phyloP scores from a whole-genome alignment of 2,888 invertebrate genomes.

The Lithophane socia region DNA sequence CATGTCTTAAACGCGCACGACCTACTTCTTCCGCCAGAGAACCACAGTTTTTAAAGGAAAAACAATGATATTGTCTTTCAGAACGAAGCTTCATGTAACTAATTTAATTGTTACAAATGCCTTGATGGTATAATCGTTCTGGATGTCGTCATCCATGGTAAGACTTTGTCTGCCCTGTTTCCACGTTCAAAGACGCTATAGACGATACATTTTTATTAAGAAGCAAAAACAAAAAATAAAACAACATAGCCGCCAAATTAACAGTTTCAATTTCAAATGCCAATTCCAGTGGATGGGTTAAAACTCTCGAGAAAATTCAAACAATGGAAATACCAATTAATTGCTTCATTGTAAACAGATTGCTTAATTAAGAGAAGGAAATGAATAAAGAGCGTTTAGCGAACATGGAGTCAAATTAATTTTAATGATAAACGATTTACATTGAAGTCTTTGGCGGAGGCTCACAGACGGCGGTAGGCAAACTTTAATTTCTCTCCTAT shows the following conservation, averaged over 20 bases:
- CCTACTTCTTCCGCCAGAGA: not conserved
- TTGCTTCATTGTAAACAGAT: slow-evolving; percentile 89
- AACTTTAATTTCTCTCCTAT: slow-evolving; percentile 76
- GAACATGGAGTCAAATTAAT: slow-evolving; percentile 88
- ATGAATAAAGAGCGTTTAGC: slow-evolving; percentile 88
- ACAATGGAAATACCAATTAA: slow-evolving; percentile 88
- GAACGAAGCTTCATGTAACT: too few relatives aligned
- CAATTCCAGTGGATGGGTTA: slow-evolving; percentile 75
- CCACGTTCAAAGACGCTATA: slow-evolving; percentile 17
- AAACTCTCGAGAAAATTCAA: slow-evolving; percentile 80
- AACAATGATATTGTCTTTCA: not conserved
- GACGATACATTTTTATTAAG: slow-evolving; percentile 47
- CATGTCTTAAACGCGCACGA: not conserved
- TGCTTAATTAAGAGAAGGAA: slow-evolving; percentile 89
- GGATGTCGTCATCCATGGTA: not conserved
- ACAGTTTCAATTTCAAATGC: slow-evolving; percentile 76
- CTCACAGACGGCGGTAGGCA: slow-evolving; percentile 65
- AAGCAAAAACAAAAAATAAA: slow-evolving; percentile 64
- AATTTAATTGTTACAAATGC: slow-evolving; percentile 4
- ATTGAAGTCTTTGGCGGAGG: slow-evolving; percentile 69
- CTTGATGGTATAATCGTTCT: slow-evolving; percentile 28
- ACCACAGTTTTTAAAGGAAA: not conserved
- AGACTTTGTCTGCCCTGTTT: not conserved
- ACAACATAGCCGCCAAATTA: slow-evolving; percentile 69
- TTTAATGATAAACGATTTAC: slow-evolving; percentile 88